These are phyloP conservation scores for Scleropages formosus DNA, from an alignment of 2,797 vertebrate genomes.

Conservation along the genomic window DNA sequence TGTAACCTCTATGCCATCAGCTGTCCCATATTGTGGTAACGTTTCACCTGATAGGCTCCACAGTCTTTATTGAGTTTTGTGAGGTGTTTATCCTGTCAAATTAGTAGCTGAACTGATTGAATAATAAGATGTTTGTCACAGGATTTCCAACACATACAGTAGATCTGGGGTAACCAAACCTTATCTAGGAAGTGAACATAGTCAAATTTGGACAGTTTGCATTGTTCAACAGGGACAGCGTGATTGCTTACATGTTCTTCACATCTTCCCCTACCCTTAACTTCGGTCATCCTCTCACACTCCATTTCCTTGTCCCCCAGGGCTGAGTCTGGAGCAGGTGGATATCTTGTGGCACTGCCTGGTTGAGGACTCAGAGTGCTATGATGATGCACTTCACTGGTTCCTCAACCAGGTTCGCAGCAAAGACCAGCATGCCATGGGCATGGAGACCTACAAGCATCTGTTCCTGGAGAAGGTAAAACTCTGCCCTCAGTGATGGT, in stretches of 20 bases:
- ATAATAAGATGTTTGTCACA: too few relatives aligned
- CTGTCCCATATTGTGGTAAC: background rate
- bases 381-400: conserved; percentile 95
- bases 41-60: background rate
- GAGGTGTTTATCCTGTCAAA: background rate
- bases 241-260: too few relatives aligned
- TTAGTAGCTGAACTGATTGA: background rate
- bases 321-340: conserved; percentile 95
- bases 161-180: too few relatives aligned
- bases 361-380: conserved; percentile 94
- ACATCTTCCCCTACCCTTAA: background rate
- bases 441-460: conserved; percentile 99
- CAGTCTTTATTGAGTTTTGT: background rate
- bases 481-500: background rate
- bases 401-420: conserved; percentile 98
- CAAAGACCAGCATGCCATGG: conserved; percentile 99
- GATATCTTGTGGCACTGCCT: conserved; percentile 98
- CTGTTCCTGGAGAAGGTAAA: conserved; percentile 96
- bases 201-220: too few relatives aligned
- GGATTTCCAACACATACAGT: too few relatives aligned
- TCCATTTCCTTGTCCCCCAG: conserved; percentile 53
- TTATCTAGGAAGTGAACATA: too few relatives aligned
- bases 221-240: too few relatives aligned
- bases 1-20: too few relatives aligned
- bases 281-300: too few relatives aligned